These are phyloP conservation scores for Pachyseris speciosa DNA, from an alignment of 64 coral and sea anemone species.

Conservation along the genomic window DNA sequence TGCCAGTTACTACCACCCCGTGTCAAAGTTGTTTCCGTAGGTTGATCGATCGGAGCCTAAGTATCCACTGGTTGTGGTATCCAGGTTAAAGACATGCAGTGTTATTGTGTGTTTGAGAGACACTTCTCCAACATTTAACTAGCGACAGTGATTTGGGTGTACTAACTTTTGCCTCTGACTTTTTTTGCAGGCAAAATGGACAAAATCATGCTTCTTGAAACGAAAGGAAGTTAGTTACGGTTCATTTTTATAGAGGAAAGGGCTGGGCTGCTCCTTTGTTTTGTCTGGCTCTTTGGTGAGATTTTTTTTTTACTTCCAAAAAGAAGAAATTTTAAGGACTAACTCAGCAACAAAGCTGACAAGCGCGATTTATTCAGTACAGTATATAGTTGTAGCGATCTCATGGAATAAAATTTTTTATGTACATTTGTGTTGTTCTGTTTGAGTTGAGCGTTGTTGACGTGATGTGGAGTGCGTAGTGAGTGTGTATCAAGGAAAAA, in stretches of 20 bases:
- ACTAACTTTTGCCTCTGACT: neutral
- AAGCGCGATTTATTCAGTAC: neutral
- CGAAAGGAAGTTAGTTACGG: neutral
- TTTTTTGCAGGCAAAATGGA: slow-evolving; percentile 8
- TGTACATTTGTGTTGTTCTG: neutral
- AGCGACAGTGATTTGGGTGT: neutral
- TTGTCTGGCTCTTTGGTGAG: neutral
- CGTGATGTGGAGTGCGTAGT: neutral
- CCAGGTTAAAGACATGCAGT: no score
- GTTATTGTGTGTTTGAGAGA: no score
- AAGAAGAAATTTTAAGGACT: neutral
- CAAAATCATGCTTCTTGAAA: neutral
- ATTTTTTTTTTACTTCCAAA: neutral
- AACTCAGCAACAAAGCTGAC: neutral
- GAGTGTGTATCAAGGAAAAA: no score
- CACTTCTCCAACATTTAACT: no score
- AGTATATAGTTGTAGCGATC: neutral
- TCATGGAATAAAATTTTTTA: slow-evolving; percentile 4
- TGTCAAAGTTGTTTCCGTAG: no score
- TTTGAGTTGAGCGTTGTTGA: neutral
- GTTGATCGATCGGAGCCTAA: no score
- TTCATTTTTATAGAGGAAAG: slow-evolving; percentile 1
- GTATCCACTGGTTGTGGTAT: no score
- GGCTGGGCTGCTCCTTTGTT: no score
- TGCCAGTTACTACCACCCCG: no score